These are phyloP conservation scores for Henricia sp. DNA, from an alignment of 53 echinoderm and acorn worm species.

Conservation along the genomic window DNA sequence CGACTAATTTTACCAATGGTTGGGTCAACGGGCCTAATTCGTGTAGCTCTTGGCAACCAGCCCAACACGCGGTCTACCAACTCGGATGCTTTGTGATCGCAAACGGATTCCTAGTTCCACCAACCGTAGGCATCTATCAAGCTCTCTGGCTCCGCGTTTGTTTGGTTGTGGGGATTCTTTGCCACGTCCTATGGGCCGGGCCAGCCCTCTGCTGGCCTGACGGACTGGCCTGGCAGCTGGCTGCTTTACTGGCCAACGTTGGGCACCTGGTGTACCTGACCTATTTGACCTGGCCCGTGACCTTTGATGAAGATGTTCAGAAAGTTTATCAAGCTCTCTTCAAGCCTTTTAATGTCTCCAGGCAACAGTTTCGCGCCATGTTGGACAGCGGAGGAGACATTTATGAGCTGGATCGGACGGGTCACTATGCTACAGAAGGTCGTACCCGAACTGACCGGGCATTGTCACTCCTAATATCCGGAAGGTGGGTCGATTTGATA, in stretches of 20 bases:
- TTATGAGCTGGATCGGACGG: constrained; percentile 90
- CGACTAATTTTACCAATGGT: neutral
- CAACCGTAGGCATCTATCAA: constrained; percentile 80
- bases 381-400: constrained; percentile 74
- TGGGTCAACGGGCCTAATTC: constrained; percentile 44
- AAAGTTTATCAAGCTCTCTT: constrained; percentile 77
- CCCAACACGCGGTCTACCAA: constrained; percentile 84
- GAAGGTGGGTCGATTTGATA: constrained; percentile 79
- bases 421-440: constrained; percentile 86
- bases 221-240: constrained; percentile 80
- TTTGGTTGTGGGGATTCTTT: constrained; percentile 69
- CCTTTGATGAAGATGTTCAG: constrained; percentile 85
- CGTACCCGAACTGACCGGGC: constrained; percentile 75
- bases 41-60: constrained; percentile 34
- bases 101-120: constrained; percentile 87
- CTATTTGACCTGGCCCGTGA: constrained; percentile 70
- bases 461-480: constrained; percentile 78
- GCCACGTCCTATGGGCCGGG: constrained; percentile 83
- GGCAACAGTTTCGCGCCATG: constrained; percentile 81
- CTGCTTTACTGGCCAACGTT: constrained; percentile 68
- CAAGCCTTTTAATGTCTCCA: constrained; percentile 81
- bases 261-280: constrained; percentile 75
- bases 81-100: constrained; percentile 79
- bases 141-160: constrained; percentile 84
- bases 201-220: constrained; percentile 92